Conservation (phyloP, 2,797 vertebrate species). For the Sebastes dallii region DNA sequence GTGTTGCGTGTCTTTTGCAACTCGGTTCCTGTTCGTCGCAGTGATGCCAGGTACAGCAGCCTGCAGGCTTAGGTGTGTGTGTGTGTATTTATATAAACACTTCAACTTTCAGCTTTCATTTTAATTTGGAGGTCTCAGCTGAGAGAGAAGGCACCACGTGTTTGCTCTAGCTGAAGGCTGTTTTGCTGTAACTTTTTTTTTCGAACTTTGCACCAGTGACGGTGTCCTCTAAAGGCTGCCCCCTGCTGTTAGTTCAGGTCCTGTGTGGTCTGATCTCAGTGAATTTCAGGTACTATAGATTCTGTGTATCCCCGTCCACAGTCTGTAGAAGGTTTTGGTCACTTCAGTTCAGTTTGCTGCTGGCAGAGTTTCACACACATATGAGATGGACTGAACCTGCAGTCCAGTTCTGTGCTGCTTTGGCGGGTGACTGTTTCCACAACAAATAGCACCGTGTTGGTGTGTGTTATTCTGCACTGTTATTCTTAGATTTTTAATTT, state of each 20-base stretch:
- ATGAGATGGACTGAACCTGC: not conserved
- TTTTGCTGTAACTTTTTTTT: not conserved
- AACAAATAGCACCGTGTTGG: slow-evolving; percentile 1
- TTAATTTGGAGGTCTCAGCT: not conserved
- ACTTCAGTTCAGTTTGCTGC: not conserved
- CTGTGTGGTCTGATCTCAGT: slow-evolving; percentile 25
- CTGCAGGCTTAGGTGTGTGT: not conserved
- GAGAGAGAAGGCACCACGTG: not conserved
- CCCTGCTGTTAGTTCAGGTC: slow-evolving; percentile 67
- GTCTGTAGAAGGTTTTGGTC: not conserved
- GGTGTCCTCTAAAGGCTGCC: slow-evolving; percentile 64
- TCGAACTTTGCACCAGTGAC: slow-evolving; percentile 10
- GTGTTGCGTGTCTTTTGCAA: not conserved
- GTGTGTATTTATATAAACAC: slow-evolving; percentile 35
- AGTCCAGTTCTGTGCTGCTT: not conserved
- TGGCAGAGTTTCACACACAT: not conserved
- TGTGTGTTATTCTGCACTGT: not conserved
- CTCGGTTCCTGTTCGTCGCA: not conserved
- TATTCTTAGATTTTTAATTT: not conserved
- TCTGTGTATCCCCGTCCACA: not conserved
- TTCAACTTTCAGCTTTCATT: slow-evolving; percentile 12
- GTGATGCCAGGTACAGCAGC: slow-evolving; percentile 9
- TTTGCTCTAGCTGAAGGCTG: not conserved
- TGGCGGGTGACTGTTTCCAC: slow-evolving; percentile 11
- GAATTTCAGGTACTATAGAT: slow-evolving; percentile 3